Base-by-base conservation (phyloP, 2,888 invertebrate genomes). In the Lomographa bimaculata region DNA sequence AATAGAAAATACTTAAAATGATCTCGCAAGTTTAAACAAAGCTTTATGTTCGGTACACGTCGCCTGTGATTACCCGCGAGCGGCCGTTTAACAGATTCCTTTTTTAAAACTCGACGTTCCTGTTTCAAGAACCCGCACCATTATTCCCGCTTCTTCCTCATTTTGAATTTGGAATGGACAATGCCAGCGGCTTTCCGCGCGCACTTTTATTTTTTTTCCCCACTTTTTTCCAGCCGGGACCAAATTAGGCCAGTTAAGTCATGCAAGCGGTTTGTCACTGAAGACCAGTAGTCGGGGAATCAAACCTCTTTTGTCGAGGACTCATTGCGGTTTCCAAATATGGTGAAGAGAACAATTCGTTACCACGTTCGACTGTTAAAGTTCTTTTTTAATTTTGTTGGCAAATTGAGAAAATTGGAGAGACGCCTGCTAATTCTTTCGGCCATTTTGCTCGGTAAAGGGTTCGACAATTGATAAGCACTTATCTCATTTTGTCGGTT, bases 21-120 rank as follows among this genome's bases (percentile, higher is more conserved):
- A n/a, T n/a, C n/a, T n/a, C n/a, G n/a, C n/a, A 23, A 24, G 33
- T 71, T 55, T 72, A 57, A 39, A 53, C 58, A 17, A 45, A 33
- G 45, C 78, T 57, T 74, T 55, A 74, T 44, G 48, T 57, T 69
- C 67, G 52, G 63, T 74, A 67, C 75, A 63, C 75, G 79, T 84
- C 79, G 72, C 72, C 77, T 71, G 85, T 85, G 87, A 87, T 87
- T 87, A 87, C 85, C 73, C 72, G 84, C 79, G 65, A 86, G 86
- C 81, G 83, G 85, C 79, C 78, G 84, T 84, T 84, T 84, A 86
- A 84, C 65, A 69, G 78, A 82, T 77, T 81, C 84, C 81, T 75
- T 84, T 86, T 85, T 84, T 76, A 71, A 85, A 86, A 82, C 79
- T 76, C 62, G 74, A 75, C 82, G 82, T 81, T 84, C 84, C 82